Evolutionary conservation across 1,140 invertebrate genomes (phyloP).

Genomic region (Hylaeus volcanicus): DNA sequence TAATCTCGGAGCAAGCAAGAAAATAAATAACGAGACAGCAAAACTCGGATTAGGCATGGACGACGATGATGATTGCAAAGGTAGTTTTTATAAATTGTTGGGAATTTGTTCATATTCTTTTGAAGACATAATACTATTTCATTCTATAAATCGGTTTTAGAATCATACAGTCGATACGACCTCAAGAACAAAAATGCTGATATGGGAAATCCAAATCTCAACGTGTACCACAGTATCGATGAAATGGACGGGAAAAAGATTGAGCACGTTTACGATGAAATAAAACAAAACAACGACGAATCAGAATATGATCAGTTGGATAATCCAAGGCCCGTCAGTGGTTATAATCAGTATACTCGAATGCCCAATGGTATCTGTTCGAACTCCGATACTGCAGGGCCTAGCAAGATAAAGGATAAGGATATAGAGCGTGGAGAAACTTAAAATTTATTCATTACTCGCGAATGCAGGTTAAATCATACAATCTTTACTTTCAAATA

Average conservation of each 20-base stretch:
- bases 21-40: slow-evolving; percentile 70
- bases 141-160: not conserved
- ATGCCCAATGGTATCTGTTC: slow-evolving; percentile 84
- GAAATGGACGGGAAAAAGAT: slow-evolving; percentile 86
- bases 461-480: not conserved
- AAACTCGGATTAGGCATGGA: slow-evolving; percentile 72
- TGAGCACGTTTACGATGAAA: slow-evolving; percentile 95
- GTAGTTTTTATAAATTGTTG: slow-evolving; percentile 59
- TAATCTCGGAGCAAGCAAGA: slow-evolving; percentile 84
- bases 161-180: slow-evolving; percentile 78
- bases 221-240: slow-evolving; percentile 90
- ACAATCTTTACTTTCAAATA: not conserved
- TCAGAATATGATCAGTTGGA: slow-evolving; percentile 93
- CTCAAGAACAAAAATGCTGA: slow-evolving; percentile 92
- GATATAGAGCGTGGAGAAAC: slow-evolving; percentile 63
- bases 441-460: slow-evolving; percentile 29
- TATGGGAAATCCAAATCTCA: slow-evolving; percentile 89
- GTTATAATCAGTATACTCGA: slow-evolving; percentile 89
- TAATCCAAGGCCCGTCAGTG: slow-evolving; percentile 88
- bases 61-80: slow-evolving; percentile 80
- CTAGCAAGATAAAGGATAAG: slow-evolving; percentile 62
- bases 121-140: not conserved
- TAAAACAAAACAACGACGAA: slow-evolving; percentile 90
- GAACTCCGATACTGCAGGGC: slow-evolving; percentile 57
- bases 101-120: not conserved